A percentile compares a stretch with the other conserved stretches of the same genome.
Evolutionary conservation across 92 coral and sea anemone species (phyloP).

Genomic region (Plumapathes pennacea): DNA sequence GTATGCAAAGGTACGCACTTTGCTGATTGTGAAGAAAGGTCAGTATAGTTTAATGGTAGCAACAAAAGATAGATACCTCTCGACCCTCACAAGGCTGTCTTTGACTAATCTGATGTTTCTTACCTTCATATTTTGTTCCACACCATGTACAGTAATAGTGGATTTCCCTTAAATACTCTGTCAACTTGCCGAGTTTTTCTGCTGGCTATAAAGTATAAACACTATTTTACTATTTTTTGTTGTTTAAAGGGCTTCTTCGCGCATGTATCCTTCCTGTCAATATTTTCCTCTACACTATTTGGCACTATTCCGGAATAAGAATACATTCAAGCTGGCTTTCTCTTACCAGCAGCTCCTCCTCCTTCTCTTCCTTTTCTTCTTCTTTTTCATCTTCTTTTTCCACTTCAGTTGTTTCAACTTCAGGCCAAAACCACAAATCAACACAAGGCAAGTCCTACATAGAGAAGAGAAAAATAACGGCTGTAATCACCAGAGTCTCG

Average conservation of each 20-base stretch:
- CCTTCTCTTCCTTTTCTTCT: constrained; percentile 32
- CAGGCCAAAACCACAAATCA: constrained; percentile 91
- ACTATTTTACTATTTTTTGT: background rate
- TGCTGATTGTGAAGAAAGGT: too few relatives aligned
- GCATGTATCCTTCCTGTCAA: constrained; percentile 22
- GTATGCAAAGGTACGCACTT: too few relatives aligned
- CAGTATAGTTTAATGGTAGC: too few relatives aligned
- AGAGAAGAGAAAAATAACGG: background rate
- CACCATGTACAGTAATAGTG: constrained; percentile 97
- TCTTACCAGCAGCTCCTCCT: constrained; percentile 57
- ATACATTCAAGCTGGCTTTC: too few relatives aligned
- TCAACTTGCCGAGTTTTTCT: constrained; percentile 74
- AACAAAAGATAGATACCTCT: too few relatives aligned
- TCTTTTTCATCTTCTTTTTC: constrained; percentile 52
- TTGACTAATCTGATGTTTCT: constrained; percentile 6
- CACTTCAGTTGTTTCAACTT: constrained; percentile 33
- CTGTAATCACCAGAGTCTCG: too few relatives aligned
- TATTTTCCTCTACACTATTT: constrained; percentile 43
- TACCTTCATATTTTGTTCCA: constrained; percentile 88
- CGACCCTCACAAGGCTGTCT: too few relatives aligned
- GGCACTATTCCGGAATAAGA: too few relatives aligned
- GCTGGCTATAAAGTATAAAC: constrained; percentile 56
- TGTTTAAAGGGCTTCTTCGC: constrained; percentile 57
- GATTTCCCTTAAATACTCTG: constrained; percentile 72
- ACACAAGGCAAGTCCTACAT: constrained; percentile 54